Base-by-base conservation (phyloP, 2,888 invertebrate genomes). In the Hyposoter didymator region DNA sequence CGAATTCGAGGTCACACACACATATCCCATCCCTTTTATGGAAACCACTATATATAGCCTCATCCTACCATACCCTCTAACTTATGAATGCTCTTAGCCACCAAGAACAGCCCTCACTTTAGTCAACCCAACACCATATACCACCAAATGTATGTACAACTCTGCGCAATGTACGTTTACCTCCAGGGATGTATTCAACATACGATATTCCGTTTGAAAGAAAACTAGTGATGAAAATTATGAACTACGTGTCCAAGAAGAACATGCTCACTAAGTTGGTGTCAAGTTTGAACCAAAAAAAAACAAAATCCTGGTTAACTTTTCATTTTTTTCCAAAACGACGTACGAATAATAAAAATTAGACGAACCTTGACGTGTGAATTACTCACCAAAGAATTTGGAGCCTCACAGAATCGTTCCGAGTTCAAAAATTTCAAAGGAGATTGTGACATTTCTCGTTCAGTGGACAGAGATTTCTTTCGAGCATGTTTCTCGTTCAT, bases 1-100 rank as follows among this genome's bases (percentile, higher is more conserved):
- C 72, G 66, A 80, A 84, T 84, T 84, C 72, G 84, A 72, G 75
- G 75, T 76, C 84, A 84, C 75, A 72, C 80, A 66, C 76, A 76
- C 69, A 39, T 10, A 39, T 39, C n/a, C 28, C 59, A 67, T 73
- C 64, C 22, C 22, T 28, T 47, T 17, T 47, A 67, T 67, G 78
- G 52, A 55, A 75, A 67, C 62, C 72, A 35, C 55, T 59, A 7
- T 22, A 35, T 43, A 43, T 62, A 22, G 64, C n/a, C 35, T 49
- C 45, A 64, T 76, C 59, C 72, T 72, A 75, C 70, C 64, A 19
- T 62, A 74, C 43, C 67, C 45, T 78, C 78, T 78, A 69, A 84
- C 78, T 72, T 84, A 84, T 81, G 84, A 80, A 84, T 81, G 75
- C 66, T 32, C 80, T 12, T 62, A 52, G 76, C 66, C 80, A 74